Percentiles rank a stretch among this genome's conserved stretches.
Evolutionary conservation across 2,797 vertebrate species (phyloP).

Genomic region (Streptopelia turtur): DNA sequence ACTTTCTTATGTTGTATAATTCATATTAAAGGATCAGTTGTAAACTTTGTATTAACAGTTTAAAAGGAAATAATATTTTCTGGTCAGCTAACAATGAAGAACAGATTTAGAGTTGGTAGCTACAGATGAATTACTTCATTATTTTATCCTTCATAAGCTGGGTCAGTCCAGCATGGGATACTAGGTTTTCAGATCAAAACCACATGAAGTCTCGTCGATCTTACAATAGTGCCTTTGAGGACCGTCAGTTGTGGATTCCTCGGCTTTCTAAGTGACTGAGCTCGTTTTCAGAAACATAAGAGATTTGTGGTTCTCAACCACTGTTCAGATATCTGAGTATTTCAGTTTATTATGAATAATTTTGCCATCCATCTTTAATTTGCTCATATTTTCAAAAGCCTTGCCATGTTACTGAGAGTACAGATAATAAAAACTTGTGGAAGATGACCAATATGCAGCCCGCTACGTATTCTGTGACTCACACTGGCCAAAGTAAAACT

Average conservation of each 20-base stretch:
- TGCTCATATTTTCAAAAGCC: not conserved
- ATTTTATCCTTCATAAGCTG: fast-evolving
- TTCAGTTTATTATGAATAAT: not conserved
- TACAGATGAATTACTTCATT: not conserved
- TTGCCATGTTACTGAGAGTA: not conserved
- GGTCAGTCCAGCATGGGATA: not conserved
- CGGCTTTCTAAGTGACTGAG: not conserved
- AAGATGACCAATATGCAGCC: not conserved
- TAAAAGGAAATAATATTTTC: not conserved
- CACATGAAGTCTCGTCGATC: not conserved
- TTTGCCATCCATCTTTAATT: not conserved
- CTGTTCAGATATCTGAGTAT: not conserved
- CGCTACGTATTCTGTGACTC: not conserved
- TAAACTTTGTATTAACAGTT: not conserved
- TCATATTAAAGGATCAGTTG: not conserved
- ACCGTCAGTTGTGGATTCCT: not conserved
- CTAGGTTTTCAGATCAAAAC: not conserved
- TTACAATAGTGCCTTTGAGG: not conserved
- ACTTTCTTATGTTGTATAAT: not conserved
- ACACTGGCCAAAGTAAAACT: not conserved
- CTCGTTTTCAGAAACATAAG: not conserved
- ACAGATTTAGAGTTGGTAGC: not conserved
- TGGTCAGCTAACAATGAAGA: not conserved
- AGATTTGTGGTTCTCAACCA: not conserved
- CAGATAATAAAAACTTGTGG: not conserved